A percentile compares a stretch with the other conserved stretches of the same genome.
Evolutionary conservation across 2,797 vertebrate genomes (phyloP).

Genomic region (Luscinia luscinia): DNA sequence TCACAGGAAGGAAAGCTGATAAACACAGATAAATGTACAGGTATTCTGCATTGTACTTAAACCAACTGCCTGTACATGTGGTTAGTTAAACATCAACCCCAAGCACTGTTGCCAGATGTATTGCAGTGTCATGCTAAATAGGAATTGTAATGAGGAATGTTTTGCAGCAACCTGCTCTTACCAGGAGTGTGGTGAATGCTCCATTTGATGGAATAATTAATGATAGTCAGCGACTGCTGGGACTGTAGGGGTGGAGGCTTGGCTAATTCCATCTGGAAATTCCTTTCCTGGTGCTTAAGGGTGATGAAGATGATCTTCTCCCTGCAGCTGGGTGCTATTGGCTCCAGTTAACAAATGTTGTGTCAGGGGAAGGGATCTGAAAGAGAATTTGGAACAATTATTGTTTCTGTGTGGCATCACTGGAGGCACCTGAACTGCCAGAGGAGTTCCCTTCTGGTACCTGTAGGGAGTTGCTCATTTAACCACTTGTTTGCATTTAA

Average conservation of each 20-base stretch:
- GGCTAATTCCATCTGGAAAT: constrained; percentile 18
- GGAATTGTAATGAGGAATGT: neutral
- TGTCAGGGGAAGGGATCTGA: neutral
- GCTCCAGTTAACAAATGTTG: neutral
- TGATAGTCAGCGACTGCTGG: neutral
- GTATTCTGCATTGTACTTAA: neutral
- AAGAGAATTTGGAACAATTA: neutral
- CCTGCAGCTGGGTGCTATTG: neutral
- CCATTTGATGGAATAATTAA: constrained; percentile 10
- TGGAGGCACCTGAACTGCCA: neutral
- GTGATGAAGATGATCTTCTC: neutral
- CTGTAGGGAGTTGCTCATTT: neutral
- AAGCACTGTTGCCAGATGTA: neutral
- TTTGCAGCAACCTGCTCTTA: neutral
- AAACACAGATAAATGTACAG: neutral
- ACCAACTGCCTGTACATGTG: neutral
- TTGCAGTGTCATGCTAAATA: neutral
- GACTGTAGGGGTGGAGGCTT: neutral
- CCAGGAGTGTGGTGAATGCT: neutral
- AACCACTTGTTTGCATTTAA: neutral
- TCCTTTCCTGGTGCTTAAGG: constrained; percentile 2
- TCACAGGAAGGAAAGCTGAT: constrained; percentile 27
- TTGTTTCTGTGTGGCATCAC: neutral
- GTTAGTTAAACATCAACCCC: neutral
- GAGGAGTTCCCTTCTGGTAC: neutral